These are phyloP conservation scores for Crotalus helleri DNA, from an alignment of 2,113 vertebrate species.

Conservation along the genomic window DNA sequence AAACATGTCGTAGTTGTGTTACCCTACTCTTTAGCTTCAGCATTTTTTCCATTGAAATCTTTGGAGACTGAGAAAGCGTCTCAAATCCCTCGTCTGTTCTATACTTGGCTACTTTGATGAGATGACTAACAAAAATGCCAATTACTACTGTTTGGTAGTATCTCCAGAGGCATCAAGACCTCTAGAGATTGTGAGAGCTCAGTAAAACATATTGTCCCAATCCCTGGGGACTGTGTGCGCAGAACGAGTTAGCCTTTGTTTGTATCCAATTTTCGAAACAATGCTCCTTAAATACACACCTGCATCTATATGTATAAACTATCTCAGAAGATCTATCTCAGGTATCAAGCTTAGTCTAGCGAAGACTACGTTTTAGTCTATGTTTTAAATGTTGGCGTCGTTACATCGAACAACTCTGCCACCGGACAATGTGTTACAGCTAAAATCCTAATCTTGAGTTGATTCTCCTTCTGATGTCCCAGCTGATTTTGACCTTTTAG, in stretches of 20 bases:
- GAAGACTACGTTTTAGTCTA: neutral
- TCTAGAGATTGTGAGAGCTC: neutral
- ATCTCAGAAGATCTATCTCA: neutral
- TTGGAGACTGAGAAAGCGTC: neutral
- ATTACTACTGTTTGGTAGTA: neutral
- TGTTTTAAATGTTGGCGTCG: too few relatives aligned
- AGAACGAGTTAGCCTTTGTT: neutral
- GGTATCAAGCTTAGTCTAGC: neutral
- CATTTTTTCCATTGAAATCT: neutral
- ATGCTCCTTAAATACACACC: neutral
- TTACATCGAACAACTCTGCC: neutral
- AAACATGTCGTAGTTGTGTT: neutral
- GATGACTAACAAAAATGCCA: neutral
- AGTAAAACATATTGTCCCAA: neutral
- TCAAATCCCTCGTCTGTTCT: rapidly evolving
- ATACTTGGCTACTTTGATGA: rapidly evolving
- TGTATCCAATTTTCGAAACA: neutral
- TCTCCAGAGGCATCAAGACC: neutral
- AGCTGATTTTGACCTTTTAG: too few relatives aligned
- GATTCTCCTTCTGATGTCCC: neutral
- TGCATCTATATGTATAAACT: neutral
- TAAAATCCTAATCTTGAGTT: neutral
- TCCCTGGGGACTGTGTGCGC: rapidly evolving
- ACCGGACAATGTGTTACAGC: neutral
- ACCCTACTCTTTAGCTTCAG: neutral